Evolutionary conservation across 1,140 invertebrate species (phyloP), one percentile per base, ranked within the genome.

Genomic region (Aporrectodea caliginosa): DNA sequence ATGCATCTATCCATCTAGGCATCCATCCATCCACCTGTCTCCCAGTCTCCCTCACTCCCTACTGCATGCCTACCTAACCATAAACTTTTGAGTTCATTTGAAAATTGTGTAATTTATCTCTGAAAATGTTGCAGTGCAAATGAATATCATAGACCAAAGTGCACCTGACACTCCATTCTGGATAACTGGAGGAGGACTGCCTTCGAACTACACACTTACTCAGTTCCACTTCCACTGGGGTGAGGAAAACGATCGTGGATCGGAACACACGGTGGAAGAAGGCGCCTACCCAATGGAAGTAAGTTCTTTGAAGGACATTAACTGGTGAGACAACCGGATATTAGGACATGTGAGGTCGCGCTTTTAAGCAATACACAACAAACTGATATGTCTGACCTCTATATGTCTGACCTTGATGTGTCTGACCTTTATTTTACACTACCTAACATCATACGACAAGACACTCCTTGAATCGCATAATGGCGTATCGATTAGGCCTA

Each of bases 201-300:
- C 71, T 0, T 29, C 29, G 2, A 88, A 86, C 0, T 87, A 83
- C 75, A 69, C 73, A 16, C 81, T 84, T n/a, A 34, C 73, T 2
- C 84, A 86, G 78, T 84, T 88, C 68, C 86, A 87, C 81, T 82
- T 88, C 70, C 86, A 87, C 78, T 87, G 86, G 86, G 86, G 85
- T 12, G 69, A 76, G 14, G 69, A 79, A 22, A 70, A 77, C 32
- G 30, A 77, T 16, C 30, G 73, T 14, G 87, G 87, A 1, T 85
- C 84, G 0, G 86, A 88, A 78, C 14, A 88, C 87, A 0, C 88
- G 89, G 74, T 98, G 2, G 93, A 97, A 85, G 95, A 95, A 2
- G 90, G 92, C 81, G 89, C 92, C 27, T 97, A 92, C 87, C 92
- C 95, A 27, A 29, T 82, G 58, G 82, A 82, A 73, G 81, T 82